These are phyloP conservation scores for Micrastur ruficollis DNA, from an alignment of 2,797 vertebrate genomes.

Conservation along the genomic window DNA sequence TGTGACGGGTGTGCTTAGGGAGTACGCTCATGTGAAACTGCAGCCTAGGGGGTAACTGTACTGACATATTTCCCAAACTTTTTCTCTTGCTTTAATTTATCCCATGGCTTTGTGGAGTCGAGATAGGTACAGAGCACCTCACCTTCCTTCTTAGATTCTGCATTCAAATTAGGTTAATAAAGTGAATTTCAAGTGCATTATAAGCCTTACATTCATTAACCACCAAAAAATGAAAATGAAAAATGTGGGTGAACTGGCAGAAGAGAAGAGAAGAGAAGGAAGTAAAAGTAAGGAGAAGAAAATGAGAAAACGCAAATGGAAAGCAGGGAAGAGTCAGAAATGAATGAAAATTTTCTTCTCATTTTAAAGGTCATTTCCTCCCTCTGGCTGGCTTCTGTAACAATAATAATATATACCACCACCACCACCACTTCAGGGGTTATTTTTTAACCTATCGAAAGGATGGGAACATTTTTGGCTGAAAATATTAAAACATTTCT, in stretches of 20 bases:
- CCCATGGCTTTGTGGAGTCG: background rate
- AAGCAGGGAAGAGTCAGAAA: slow-evolving; percentile 27
- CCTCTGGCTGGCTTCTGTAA: slow-evolving; percentile 7
- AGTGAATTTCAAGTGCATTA: background rate
- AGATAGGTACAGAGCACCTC: background rate
- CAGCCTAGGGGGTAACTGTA: background rate
- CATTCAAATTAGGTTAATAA: background rate
- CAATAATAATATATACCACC: slow-evolving; percentile 42
- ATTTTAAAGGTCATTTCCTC: slow-evolving; percentile 61
- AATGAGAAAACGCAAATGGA: slow-evolving; percentile 45
- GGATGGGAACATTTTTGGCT: slow-evolving; percentile 9
- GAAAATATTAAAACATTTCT: slow-evolving; percentile 42
- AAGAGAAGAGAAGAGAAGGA: background rate
- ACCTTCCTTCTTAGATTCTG: background rate
- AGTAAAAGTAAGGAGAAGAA: background rate
- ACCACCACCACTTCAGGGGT: background rate
- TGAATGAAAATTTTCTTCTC: slow-evolving; percentile 24
- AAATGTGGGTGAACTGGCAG: background rate
- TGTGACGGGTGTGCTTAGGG: background rate
- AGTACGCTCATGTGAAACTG: background rate
- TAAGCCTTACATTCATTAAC: background rate
- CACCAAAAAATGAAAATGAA: background rate
- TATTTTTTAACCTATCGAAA: slow-evolving; percentile 41
- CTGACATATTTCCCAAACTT: background rate
- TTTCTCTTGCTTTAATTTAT: background rate